Conservation (phyloP, 1,140 invertebrate species). For the Ruditapes philippinarum region DNA sequence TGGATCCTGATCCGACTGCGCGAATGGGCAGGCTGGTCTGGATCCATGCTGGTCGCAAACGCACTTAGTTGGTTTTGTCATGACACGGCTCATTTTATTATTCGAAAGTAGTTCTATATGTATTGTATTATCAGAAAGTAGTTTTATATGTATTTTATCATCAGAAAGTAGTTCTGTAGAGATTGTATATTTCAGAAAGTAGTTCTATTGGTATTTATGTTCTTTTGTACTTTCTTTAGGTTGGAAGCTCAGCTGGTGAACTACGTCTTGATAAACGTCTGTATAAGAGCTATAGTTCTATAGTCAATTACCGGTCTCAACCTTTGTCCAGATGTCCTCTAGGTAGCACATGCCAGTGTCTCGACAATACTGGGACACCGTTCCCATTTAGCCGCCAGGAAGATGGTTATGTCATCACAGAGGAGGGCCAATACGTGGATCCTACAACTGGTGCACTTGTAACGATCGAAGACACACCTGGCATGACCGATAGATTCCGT, state of each 20-base stretch:
- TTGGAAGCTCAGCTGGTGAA: conserved; percentile 73
- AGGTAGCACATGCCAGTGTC: conserved; percentile 78
- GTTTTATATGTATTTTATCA: too few relatives aligned
- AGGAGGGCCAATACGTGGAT: conserved; percentile 81
- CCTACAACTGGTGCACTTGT: conserved; percentile 78
- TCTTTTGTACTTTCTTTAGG: too few relatives aligned
- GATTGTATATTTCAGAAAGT: too few relatives aligned
- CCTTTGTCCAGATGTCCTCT: conserved; percentile 76
- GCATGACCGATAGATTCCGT: conserved; percentile 82
- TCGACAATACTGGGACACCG: conserved; percentile 62
- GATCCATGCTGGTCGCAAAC: too few relatives aligned
- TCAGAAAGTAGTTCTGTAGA: too few relatives aligned
- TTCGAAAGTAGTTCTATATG: too few relatives aligned
- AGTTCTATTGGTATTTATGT: too few relatives aligned
- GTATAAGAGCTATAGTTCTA: conserved; percentile 69
- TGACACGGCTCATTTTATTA: too few relatives aligned
- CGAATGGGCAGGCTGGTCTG: too few relatives aligned
- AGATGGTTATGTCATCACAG: conserved; percentile 75
- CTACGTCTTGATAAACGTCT: conserved; percentile 59
- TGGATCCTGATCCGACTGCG: too few relatives aligned
- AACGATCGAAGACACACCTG: conserved; percentile 77
- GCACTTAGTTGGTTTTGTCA: too few relatives aligned
- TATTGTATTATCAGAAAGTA: too few relatives aligned
- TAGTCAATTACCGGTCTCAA: conserved; percentile 59
- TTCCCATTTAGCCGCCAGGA: conserved; percentile 59